Evolutionary conservation across 2,113 vertebrate genomes (phyloP), one percentile per base, ranked within the genome.

Genomic region (Oncorhynchus clarkii): DNA sequence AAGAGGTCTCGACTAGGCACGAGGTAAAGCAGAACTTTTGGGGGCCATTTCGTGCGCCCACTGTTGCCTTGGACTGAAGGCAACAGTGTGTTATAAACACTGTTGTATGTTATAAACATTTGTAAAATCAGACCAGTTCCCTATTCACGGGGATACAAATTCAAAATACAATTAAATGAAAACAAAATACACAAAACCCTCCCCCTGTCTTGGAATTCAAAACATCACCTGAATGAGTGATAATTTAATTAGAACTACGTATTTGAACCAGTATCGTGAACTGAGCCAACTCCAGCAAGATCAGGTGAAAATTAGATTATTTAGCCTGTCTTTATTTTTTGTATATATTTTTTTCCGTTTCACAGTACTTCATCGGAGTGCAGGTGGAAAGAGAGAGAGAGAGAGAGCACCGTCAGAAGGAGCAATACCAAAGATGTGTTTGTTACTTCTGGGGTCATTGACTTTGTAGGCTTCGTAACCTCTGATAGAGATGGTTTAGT

Each of bases 401-500:
- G 29, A 64, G 67, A 74, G 31, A 84, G 73, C 57, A 80, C 16
- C 20, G 79, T 8, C 74, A 85, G 59, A 62, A 16, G 6, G n/a
- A 62, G 59, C 64, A 82, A 79, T 34, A 73, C 66, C 70, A 84
- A 79, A 84, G 45, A 74, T 71, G 62, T 74, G 39, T 45, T 70
- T 74, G 39, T 45, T 70, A 82, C 75, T 87, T 88, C 84, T 88
- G 87, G 86, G 78, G 24, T 77, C 57, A 78, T 68, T 70, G 48
- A 72, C 77, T 83, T 85, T 84, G 81, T 76, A 85, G 79, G 72
- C 78, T 78, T 84, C 49, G 82, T 80, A 77, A 81, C 86, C 74
- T 75, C 74, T 73, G 16, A 68, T 87, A 78, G 80, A 79, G 86
- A 82, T 82, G 74, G 79, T 85, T 83, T 78, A 69, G 86, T 87